These are phyloP conservation scores for Goniozus legneri DNA, from an alignment of 1,140 invertebrate genomes.

Conservation along the genomic window DNA sequence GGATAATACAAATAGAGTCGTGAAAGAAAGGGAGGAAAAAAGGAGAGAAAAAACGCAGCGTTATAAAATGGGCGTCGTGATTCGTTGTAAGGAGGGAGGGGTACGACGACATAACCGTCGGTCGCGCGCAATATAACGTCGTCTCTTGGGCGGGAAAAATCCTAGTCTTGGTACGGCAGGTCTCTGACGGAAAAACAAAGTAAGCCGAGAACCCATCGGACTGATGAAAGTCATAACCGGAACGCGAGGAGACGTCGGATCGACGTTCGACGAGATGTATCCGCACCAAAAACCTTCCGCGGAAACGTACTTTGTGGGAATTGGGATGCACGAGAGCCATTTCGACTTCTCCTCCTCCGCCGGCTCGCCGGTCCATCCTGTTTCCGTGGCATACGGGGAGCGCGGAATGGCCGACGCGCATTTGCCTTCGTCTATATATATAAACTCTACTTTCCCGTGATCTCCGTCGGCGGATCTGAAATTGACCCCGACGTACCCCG, in stretches of 20 bases:
- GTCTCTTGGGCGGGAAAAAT: no score
- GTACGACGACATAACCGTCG: no score
- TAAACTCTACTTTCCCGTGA: slow-evolving; percentile 8
- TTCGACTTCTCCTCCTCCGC: not conserved
- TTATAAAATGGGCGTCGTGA: no score
- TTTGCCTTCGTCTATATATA: slow-evolving; percentile 19
- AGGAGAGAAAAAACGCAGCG: no score
- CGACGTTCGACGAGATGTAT: not conserved
- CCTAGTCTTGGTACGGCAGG: no score
- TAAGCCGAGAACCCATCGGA: not conserved
- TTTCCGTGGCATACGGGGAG: not conserved
- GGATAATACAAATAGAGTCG: no score
- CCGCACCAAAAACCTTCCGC: not conserved
- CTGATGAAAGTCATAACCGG: not conserved
- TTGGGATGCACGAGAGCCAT: slow-evolving; percentile 23
- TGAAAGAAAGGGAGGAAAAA: no score
- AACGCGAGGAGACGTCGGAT: not conserved
- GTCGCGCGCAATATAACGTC: not conserved
- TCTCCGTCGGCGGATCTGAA: slow-evolving; percentile 30
- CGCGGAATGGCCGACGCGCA: slow-evolving; percentile 22
- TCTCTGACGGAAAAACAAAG: not conserved
- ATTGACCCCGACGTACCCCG: slow-evolving; percentile 31
- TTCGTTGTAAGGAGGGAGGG: no score
- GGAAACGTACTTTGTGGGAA: slow-evolving; percentile 23
- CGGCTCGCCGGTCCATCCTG: not conserved